phyloP scores from a whole-genome alignment of 2,797 vertebrate genomes.

The Lateolabrax maculatus region DNA sequence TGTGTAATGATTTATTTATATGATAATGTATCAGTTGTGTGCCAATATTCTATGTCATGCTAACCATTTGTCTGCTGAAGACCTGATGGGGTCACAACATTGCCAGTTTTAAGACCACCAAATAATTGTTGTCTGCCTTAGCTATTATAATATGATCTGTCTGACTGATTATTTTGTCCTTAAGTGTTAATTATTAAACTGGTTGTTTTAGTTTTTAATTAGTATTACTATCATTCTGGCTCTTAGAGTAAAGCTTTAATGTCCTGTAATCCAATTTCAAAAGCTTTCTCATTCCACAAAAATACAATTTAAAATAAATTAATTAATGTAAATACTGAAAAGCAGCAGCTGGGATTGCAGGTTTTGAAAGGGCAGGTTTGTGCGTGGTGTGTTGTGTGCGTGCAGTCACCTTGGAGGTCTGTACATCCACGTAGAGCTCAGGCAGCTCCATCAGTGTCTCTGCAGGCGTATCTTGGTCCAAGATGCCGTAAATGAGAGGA shows the following conservation, averaged over 20 bases:
- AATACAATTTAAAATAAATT: not conserved
- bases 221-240: not conserved
- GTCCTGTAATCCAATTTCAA: not conserved
- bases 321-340: not conserved
- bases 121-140: too few species aligned
- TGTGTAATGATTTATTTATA: not conserved
- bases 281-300: not conserved
- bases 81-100: not conserved
- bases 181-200: not conserved
- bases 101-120: not conserved
- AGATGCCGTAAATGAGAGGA: constrained; percentile 91
- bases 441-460: constrained; percentile 87
- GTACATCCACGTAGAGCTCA: constrained; percentile 87
- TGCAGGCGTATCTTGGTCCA: constrained; percentile 90
- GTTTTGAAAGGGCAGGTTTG: not conserved
- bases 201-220: too few species aligned
- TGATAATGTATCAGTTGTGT: not conserved
- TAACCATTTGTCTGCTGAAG: not conserved
- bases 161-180: not conserved
- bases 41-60: not conserved
- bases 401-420: constrained; percentile 87
- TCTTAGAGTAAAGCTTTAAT: not conserved
- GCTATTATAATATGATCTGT: too few species aligned
- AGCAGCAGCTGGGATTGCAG: not conserved
- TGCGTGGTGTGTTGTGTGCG: not conserved